Evolutionary conservation across 2,888 invertebrate species (phyloP).

Genomic region (Gymnosoma rotundatum): DNA sequence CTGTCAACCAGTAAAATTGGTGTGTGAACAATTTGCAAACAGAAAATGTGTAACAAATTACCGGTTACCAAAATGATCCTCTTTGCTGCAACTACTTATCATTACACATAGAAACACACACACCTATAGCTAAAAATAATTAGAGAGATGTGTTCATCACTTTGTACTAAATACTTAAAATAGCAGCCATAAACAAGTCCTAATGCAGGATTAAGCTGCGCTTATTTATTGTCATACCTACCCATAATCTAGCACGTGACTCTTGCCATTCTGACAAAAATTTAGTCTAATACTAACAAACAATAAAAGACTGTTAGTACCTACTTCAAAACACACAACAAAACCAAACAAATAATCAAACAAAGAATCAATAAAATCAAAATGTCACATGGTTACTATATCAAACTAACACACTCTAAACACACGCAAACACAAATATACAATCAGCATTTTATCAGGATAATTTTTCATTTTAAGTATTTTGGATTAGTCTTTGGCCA

Average conservation of each 20-base stretch:
- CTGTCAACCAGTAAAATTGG: constrained; percentile 42
- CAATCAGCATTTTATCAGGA: constrained; percentile 20
- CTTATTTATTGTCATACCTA: constrained; percentile 69
- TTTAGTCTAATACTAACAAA: constrained; percentile 62
- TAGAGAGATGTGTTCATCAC: constrained; percentile 9
- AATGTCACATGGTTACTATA: constrained; percentile 67
- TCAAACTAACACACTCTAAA: constrained; percentile 34
- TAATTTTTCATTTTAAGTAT: constrained; percentile 62
- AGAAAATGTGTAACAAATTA: constrained; percentile 70
- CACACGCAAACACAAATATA: background rate
- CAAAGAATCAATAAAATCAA: constrained; percentile 68
- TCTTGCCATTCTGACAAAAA: constrained; percentile 27
- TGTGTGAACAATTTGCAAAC: constrained; percentile 49
- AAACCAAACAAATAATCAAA: constrained; percentile 37
- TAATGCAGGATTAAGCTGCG: constrained; percentile 71
- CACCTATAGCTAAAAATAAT: constrained; percentile 8
- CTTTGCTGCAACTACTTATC: constrained; percentile 29
- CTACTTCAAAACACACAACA: constrained; percentile 19
- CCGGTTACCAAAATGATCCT: constrained; percentile 56
- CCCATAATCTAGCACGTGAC: constrained; percentile 70
- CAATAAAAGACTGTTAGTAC: constrained; percentile 41
- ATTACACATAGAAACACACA: background rate
- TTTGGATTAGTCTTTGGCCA: constrained; percentile 42
- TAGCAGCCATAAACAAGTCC: constrained; percentile 45
- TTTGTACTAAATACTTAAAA: constrained; percentile 31